Evolutionary conservation across 2,888 invertebrate species (phyloP), one percentile per base, ranked within the genome.

Genomic region (Limnephilus marmoratus): DNA sequence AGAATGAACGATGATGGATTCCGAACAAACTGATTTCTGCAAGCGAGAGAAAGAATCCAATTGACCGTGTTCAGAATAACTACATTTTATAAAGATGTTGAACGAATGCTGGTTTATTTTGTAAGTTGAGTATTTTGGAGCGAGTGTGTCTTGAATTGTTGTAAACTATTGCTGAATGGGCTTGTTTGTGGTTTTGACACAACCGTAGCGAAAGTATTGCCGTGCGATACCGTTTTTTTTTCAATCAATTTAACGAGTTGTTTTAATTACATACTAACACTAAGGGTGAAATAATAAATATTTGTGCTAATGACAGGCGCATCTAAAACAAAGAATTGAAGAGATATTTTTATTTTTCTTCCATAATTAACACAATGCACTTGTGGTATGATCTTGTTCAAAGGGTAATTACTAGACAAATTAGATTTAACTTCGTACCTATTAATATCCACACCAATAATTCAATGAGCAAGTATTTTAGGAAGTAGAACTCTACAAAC

Each of bases 381-480:
- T n/a, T n/a, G n/a, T n/a, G n/a, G 9, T 83, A 41, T 83, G 83
- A 83, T 83, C 83, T 83, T 83, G 83, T 83, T 34, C 83, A 83
- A 83, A 83, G 83, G 37, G 83, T 83, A 83, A 83, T 34, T 83
- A 37, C 37, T 83, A 24, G 24, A 83, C 34, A 11, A 24, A 37
- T 41, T 68, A 68, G 68, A 5, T 9, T 68, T 68, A 68, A 24
- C 68, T 68, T 68, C 5, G 68, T 3, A 68, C 9, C 24, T 68
- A 24, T 24, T 18, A 68, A 24, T 68, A 68, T 24, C 68, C 9
- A 24, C 24, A 68, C 24, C 9, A 68, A 68, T 24, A 68, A 68
- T 68, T 68, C 7, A n/a, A 68, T 68, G 2, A 68, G 68, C n/a
- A 68, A 68, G 68, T 68, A 24, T n/a, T 68, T 18, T 68, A 18